Conservation (phyloP, 2,113 vertebrate genomes). For the Phodopus roborovskii region DNA sequence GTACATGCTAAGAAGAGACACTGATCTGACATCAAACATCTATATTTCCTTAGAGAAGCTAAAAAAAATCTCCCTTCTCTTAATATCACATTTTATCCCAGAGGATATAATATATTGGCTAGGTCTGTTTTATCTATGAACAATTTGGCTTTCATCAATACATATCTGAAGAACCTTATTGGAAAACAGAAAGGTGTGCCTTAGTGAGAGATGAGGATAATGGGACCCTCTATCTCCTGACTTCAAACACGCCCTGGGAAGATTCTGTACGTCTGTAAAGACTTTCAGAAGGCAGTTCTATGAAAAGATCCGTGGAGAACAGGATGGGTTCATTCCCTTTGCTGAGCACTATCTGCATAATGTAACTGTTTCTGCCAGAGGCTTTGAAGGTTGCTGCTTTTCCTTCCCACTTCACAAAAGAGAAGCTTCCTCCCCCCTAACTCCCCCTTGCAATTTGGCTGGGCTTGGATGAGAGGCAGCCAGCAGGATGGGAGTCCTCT, state of each 20-base stretch:
- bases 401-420: neutral
- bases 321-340: neutral
- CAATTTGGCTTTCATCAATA: slow-evolving; percentile 70
- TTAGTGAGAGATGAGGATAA: slow-evolving; percentile 52
- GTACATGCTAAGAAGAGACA: slow-evolving; percentile 32
- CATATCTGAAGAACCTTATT: neutral
- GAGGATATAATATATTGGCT: neutral
- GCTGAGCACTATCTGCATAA: slow-evolving; percentile 52
- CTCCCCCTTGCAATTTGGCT: too few species aligned
- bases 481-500: too few species aligned
- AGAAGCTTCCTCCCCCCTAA: neutral
- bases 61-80: neutral
- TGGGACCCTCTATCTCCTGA: neutral
- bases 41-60: slow-evolving; percentile 25
- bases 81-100: neutral
- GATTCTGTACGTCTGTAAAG: slow-evolving; percentile 25
- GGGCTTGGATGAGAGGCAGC: neutral
- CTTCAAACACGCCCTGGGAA: slow-evolving; percentile 68
- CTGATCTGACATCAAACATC: neutral
- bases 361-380: slow-evolving; percentile 20
- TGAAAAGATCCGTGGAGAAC: slow-evolving; percentile 47
- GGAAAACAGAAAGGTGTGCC: slow-evolving; percentile 46
- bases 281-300: slow-evolving; percentile 31
- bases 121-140: slow-evolving; percentile 46
- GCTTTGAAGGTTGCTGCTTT: slow-evolving; percentile 63